phyloP scores from a whole-genome alignment of 2,888 invertebrate species.

The Mythimna ferrago region DNA sequence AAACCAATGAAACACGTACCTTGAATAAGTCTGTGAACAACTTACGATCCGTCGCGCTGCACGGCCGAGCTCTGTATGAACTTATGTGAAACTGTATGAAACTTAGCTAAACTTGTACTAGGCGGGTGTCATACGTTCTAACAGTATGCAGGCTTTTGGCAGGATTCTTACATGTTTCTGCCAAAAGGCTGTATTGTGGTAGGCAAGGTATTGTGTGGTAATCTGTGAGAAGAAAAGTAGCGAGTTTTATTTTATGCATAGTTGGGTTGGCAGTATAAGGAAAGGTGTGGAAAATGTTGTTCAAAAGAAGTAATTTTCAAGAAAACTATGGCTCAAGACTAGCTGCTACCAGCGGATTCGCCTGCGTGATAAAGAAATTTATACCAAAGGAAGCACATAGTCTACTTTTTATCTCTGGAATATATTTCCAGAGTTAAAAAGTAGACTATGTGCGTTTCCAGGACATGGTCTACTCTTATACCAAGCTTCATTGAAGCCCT shows the following conservation, averaged over 20 bases:
- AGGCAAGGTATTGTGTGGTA: conserved; percentile 49
- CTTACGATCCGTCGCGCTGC: conserved; percentile 35
- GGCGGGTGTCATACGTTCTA: conserved; percentile 55
- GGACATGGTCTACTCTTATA: no score
- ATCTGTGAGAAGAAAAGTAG: conserved; percentile 31
- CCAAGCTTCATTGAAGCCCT: no score
- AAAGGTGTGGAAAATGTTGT: background rate
- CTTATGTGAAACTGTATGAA: conserved; percentile 36
- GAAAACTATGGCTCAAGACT: no score
- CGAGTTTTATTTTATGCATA: conserved; percentile 23
- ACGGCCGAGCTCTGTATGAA: conserved; percentile 45
- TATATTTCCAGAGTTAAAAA: no score
- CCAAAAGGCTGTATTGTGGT: conserved; percentile 56
- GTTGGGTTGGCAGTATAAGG: background rate
- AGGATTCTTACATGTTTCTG: conserved; percentile 56
- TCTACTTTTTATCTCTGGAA: no score
- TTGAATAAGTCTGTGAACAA: conserved; percentile 26
- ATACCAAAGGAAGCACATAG: no score
- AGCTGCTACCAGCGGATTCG: no score
- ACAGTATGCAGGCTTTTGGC: conserved; percentile 59
- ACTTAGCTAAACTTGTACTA: conserved; percentile 53
- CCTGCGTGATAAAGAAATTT: no score
- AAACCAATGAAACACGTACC: conserved; percentile 38
- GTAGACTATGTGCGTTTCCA: no score
- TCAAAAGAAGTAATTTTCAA: background rate